phyloP scores from a whole-genome alignment of 1,140 invertebrate species.

The Drosophila yakuba region DNA sequence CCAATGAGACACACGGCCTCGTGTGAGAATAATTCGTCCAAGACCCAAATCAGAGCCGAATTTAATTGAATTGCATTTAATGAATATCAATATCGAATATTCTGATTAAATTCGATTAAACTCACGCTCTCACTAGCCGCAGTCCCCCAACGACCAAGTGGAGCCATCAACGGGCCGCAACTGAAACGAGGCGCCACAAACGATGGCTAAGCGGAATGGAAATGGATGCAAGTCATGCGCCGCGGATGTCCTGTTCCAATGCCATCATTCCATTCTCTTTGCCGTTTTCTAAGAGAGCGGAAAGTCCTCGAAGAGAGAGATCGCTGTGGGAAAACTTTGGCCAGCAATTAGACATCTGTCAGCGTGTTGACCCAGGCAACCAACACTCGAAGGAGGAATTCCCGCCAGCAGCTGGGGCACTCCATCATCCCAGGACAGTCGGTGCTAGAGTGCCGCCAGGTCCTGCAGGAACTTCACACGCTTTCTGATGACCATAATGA shows the following conservation, averaged over 20 bases:
- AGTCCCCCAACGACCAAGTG: conserved; percentile 19
- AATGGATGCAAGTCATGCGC: conserved; percentile 31
- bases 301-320: background rate
- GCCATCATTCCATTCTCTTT: conserved; percentile 45
- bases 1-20: conserved; percentile 1
- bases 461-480: conserved; percentile 40
- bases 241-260: conserved; percentile 26
- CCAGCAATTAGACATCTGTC: conserved; percentile 51
- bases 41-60: conserved; percentile 28
- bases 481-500: conserved; percentile 80
- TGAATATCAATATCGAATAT: conserved; percentile 29
- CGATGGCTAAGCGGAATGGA: conserved; percentile 10
- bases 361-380: conserved; percentile 41
- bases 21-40: conserved; percentile 28
- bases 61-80: conserved; percentile 33
- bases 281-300: conserved; percentile 37
- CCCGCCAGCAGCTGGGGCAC: conserved; percentile 39
- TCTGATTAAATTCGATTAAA: conserved; percentile 9
- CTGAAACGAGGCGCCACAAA: conserved; percentile 23
- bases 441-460: background rate
- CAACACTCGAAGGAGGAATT: conserved; percentile 35
- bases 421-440: conserved; percentile 33
- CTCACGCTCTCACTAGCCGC: background rate
- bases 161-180: conserved; percentile 36
- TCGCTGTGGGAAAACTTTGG: conserved; percentile 1